Evolutionary conservation across 1,140 invertebrate species (phyloP).

Genomic region (Vanessa atalanta): DNA sequence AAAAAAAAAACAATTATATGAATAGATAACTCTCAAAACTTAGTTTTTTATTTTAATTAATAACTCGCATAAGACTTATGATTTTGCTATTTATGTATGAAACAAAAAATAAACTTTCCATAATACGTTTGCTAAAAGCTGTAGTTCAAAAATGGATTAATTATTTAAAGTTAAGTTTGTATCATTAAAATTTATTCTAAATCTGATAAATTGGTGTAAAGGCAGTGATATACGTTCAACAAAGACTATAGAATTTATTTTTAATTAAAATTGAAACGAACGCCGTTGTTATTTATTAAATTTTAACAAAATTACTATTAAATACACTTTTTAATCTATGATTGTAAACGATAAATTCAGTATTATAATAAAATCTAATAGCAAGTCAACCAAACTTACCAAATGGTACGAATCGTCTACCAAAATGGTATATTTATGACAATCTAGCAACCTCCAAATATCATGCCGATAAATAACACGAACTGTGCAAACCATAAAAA

Average conservation of each 20-base stretch:
- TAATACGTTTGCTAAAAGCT: neutral
- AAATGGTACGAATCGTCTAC: constrained; percentile 13
- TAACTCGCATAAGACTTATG: no score
- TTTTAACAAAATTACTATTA: neutral
- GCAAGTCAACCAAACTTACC: neutral
- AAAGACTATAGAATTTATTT: neutral
- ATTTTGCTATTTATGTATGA: no score
- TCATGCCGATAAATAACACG: neutral
- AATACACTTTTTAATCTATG: neutral
- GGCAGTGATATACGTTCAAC: constrained; percentile 1
- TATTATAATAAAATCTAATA: neutral
- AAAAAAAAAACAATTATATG: no score
- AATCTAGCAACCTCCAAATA: neutral
- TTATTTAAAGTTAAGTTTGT: no score
- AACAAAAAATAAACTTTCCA: no score
- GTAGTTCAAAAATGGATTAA: neutral
- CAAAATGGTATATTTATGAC: constrained; percentile 12
- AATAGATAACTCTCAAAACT: no score
- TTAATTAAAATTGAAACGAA: neutral
- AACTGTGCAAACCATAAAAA: neutral
- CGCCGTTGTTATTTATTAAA: neutral
- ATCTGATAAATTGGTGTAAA: neutral
- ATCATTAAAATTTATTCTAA: no score
- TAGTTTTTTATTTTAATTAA: no score
- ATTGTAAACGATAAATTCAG: constrained; percentile 3